Base-by-base conservation (phyloP, 2,888 invertebrate species). In the Hirtodrosophila confusa region DNA sequence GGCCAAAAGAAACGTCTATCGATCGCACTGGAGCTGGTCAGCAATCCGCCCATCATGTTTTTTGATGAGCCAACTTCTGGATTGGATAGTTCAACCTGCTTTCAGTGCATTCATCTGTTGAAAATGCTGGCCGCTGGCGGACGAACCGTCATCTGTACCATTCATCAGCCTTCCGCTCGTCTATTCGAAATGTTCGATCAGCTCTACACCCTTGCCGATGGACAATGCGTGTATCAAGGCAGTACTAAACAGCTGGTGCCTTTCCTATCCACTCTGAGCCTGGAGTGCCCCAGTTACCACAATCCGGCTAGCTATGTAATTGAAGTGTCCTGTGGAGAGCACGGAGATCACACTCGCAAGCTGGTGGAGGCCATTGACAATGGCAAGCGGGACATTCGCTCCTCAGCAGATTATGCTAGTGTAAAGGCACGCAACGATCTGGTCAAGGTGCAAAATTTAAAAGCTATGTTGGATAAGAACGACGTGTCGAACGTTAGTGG, bases 31-130 rank as follows among this genome's bases (percentile, higher is more conserved):
- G 98, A 98, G 92, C 93, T 98, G 77, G 98, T 98, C 76, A 98
- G 97, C 92, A 98, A 98, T 92, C 98, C 98, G 8, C 98, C 98
- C 0, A 96, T 98, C 69, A 98, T 98, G 98, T 98, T 98, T 92
- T 98, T 98, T 90, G 98, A 98, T 90, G 98, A 98, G 91, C 98
- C 98, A 0, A 98, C 98, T 71, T 98, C 98, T 75, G 98, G 98
- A 3, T 92, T 99, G 89, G 98, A 99, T 93, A 98, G 98, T 78
- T 97, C 98, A 0, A 98, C 98, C 0, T 98, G 98, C 90, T 98
- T 97, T 92, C 98, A 98, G 92, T 98, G 98, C 89, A 97, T 98
- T 73, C 95, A 96, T 6, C 92, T 98, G 69, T 92, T 98, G 86
- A 98, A 98, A 93, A 95, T 95, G 44, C 91, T 99, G 75, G 97